Percentiles rank a stretch among this genome's conserved stretches.
These are phyloP conservation scores for Acanthurus tractus DNA, from an alignment of 2,797 vertebrate species.

Conservation along the genomic window DNA sequence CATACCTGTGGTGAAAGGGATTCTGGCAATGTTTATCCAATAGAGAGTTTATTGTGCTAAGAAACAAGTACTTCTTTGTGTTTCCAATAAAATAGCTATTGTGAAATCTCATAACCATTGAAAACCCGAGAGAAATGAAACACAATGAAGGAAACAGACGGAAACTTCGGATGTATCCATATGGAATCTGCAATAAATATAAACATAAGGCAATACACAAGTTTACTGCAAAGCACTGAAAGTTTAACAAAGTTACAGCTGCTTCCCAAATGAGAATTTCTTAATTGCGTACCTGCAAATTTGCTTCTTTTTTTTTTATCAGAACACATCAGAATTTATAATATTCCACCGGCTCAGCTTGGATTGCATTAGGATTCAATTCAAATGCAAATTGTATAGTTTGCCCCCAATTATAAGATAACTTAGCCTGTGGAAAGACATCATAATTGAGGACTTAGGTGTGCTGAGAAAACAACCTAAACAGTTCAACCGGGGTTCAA, in stretches of 20 bases:
- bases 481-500: slow-evolving; percentile 16
- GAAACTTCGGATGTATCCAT: not conserved
- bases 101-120: slow-evolving; percentile 25
- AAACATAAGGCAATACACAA: not conserved
- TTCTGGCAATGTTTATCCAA: slow-evolving; percentile 37
- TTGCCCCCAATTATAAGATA: slow-evolving; percentile 38
- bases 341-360: slow-evolving; percentile 11
- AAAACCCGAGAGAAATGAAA: slow-evolving; percentile 13
- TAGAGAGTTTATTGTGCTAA: slow-evolving; percentile 24
- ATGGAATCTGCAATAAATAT: not conserved
- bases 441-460: slow-evolving; percentile 31
- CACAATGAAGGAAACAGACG: not conserved
- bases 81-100: slow-evolving; percentile 9
- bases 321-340: slow-evolving; percentile 18
- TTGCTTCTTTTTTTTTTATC: slow-evolving; percentile 6
- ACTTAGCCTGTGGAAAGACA: slow-evolving; percentile 15
- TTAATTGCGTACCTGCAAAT: slow-evolving; percentile 32
- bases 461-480: slow-evolving; percentile 28
- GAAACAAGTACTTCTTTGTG: slow-evolving; percentile 40
- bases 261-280: slow-evolving; percentile 5
- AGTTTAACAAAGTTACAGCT: slow-evolving; percentile 6
- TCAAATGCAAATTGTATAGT: slow-evolving; percentile 27
- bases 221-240: slow-evolving; percentile 5
- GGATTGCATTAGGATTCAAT: slow-evolving; percentile 32
- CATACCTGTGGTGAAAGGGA: slow-evolving; percentile 46